phyloP scores from a whole-genome alignment of 2,797 vertebrate species.

The Malurus splendens region DNA sequence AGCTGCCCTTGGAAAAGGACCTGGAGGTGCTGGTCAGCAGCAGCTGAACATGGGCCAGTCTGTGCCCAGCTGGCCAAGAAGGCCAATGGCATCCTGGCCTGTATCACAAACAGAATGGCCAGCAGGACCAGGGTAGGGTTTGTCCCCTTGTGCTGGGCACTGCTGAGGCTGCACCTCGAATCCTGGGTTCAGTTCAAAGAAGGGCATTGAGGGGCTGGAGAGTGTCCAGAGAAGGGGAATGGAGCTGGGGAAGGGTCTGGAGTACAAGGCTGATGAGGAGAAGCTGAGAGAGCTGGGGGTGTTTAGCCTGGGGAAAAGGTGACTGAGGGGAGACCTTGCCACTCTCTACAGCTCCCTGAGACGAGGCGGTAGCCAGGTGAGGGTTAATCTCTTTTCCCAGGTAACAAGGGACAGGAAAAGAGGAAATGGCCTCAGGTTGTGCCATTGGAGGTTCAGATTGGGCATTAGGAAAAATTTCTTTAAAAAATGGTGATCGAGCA shows the following conservation, averaged over 20 bases:
- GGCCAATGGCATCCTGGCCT: neutral
- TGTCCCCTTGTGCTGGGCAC: neutral
- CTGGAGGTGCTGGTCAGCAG: accelerated
- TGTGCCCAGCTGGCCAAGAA: neutral
- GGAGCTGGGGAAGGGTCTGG: neutral
- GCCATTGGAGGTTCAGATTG: neutral
- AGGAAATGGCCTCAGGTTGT: neutral
- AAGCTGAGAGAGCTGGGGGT: neutral
- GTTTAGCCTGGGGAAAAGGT: neutral
- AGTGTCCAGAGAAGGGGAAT: neutral
- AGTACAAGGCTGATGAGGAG: neutral
- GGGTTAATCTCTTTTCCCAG: accelerated
- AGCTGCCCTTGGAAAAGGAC: neutral
- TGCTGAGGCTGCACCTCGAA: neutral
- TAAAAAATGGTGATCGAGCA: neutral
- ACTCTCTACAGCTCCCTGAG: accelerated
- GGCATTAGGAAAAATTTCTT: neutral
- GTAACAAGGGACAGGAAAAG: neutral
- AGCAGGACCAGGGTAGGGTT: neutral
- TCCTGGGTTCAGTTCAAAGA: neutral
- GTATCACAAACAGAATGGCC: neutral
- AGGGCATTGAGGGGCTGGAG: accelerated
- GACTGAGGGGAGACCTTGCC: accelerated
- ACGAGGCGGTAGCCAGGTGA: neutral
- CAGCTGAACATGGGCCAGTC: accelerated